Evolutionary conservation across 2,797 vertebrate genomes (phyloP), one percentile per base, ranked within the genome.

Genomic region (Acipenser ruthenus): DNA sequence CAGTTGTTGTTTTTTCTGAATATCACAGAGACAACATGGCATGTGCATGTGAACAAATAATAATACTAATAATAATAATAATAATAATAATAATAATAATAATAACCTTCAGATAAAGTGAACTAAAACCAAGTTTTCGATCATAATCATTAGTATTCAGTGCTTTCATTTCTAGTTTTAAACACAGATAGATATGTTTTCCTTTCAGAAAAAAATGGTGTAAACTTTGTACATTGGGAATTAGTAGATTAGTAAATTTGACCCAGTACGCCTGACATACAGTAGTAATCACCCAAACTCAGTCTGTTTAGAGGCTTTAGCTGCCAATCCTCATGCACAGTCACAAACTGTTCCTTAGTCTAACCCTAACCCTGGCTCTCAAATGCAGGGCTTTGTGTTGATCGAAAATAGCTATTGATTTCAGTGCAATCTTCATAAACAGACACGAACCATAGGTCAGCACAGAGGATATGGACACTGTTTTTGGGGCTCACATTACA

Each of bases 321-420:
- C 65, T 61, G 56, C 11, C 62, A 47, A 60, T 60, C 49, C 37
- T 49, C 55, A 70, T 70, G 62, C 59, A 55, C 62, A 62, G 66
- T 64, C 63, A 70, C 63, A 64, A 64, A 60, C 65, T 64, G 60
- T 65, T 18, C 9, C 69, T 63, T 15, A 59, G 49, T 55, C 60
- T 50, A 67, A 50, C 56, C 62, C 62, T 53, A 51, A 67, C 50
- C 62, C 62, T 18, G 62, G 52, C 56, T 50, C 56, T 13, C 10
- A 47, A 49, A 50, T 55, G 10, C 55, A 52, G 62, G 63, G 56
- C 50, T 48, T 65, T 67, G 61, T 67, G 58, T 65, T 51, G 12
- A 47, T 15, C 66, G 69, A 64, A 70, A 70, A 70, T 67, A 70
- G 64, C 52, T 64, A 70, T 67, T 67, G 69, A 70, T 65, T 70